phyloP scores from a whole-genome alignment of 2,797 vertebrate genomes.

The Monodelphis domestica region DNA sequence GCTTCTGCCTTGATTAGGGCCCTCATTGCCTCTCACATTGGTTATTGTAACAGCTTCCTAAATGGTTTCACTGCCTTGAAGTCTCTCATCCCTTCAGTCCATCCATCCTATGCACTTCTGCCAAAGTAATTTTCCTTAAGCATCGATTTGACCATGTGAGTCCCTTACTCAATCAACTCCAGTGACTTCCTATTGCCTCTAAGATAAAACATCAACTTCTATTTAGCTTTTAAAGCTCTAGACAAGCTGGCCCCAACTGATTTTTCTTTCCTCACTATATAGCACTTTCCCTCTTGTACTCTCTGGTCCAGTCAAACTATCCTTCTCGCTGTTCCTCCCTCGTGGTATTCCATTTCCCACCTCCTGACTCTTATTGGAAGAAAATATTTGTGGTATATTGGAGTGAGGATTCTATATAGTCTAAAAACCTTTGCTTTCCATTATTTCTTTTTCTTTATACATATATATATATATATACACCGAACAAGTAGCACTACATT shows the following conservation, averaged over 20 bases:
- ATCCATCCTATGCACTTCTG: background rate
- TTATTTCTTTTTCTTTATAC: background rate
- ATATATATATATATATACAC: background rate
- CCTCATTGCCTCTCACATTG: no score
- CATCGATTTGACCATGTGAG: background rate
- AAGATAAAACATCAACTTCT: background rate
- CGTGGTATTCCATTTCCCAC: background rate
- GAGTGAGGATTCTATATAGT: background rate
- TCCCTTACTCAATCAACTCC: background rate
- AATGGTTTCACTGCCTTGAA: background rate
- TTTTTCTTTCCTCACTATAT: background rate
- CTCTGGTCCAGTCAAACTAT: background rate
- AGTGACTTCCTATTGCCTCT: background rate
- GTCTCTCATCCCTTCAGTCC: background rate
- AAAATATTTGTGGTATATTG: background rate
- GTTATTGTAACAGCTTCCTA: no score
- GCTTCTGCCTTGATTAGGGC: background rate
- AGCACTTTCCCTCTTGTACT: background rate
- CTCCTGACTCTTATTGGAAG: background rate
- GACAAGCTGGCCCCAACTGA: background rate
- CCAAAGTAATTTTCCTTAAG: background rate
- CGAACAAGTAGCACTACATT: background rate
- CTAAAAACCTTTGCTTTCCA: background rate
- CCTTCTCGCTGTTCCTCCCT: background rate
- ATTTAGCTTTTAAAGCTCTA: background rate